Evolutionary conservation across 1,140 invertebrate genomes (phyloP).

Genomic region (Achatina immaculata): DNA sequence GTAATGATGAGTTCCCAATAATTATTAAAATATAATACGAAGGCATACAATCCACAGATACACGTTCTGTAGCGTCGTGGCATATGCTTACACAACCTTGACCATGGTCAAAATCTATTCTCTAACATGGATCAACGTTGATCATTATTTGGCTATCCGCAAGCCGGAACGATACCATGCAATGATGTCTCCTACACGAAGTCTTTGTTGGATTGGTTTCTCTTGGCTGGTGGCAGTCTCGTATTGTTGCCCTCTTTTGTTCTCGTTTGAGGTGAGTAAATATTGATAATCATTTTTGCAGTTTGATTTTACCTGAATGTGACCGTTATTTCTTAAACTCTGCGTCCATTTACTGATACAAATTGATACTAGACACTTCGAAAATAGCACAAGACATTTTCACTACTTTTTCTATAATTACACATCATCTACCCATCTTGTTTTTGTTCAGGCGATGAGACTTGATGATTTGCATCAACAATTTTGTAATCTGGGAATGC

Average conservation of each 20-base stretch:
- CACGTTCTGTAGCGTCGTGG: conserved; percentile 78
- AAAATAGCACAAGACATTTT: no score
- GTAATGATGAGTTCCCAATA: no score
- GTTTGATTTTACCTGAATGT: no score
- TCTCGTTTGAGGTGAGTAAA: conserved; percentile 79
- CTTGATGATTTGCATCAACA: no score
- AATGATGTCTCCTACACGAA: conserved; percentile 89
- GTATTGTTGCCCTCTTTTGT: conserved; percentile 90
- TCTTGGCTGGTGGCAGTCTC: conserved; percentile 93
- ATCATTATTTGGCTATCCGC: conserved; percentile 89
- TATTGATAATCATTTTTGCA: no score
- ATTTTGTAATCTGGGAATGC: no score
- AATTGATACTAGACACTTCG: no score
- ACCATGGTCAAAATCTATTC: conserved; percentile 91
- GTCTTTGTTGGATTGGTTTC: conserved; percentile 92
- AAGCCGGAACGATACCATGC: conserved; percentile 96
- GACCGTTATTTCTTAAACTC: no score
- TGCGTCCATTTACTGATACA: no score
- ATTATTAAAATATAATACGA: no score
- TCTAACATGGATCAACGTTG: conserved; percentile 97
- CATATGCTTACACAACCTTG: conserved; percentile 91
- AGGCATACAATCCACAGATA: conserved; percentile 80
- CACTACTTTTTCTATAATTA: conserved; percentile 15
- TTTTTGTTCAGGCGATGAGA: no score
- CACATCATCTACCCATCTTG: no score